Evolutionary conservation across 30 jellyfish, hydroid and myxozoan species (phyloP), one percentile per base, ranked within the genome.

Genomic region (Calvadosia cruxmelitensis): DNA sequence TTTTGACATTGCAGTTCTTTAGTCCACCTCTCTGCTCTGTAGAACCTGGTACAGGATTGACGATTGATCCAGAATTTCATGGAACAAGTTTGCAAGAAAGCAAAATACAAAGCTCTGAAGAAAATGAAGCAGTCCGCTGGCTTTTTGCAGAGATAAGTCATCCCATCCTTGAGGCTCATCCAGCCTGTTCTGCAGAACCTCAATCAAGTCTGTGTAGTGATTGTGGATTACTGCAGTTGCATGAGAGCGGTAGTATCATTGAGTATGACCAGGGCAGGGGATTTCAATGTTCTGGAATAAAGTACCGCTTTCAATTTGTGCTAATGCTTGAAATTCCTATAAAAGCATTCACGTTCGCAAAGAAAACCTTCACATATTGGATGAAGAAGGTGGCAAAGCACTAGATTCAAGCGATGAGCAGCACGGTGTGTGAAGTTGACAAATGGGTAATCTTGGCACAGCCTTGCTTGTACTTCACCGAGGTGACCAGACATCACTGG

Each of bases 201-300:
- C 66, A 32, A 73, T 26, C 2, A 73, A 67, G 27, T 31, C 30
- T 50, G 15, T 28, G 25, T 73, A 73, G 29, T 53, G 57, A 1
- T 61, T 29, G 29, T 13, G 63, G 23, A 61, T 33, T 3, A 53
- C 79, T 27, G 31, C 31, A 25, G 66, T 64, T 26, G 79, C 66
- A 32, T 72, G 86, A 15, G 78, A 75, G 3, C 81, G 72, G 50
- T 75, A 42, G 57, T 75, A 65, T 78, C 86, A 73, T 49, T 76
- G 34, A 15, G 83, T 73, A 26, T 73, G 76, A 26, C 83, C 83
- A 53, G 83, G 77, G 3, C 86, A 86, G 63, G 90, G 63, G 31
- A 75, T 57, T n/a, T 76, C 74, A 50, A 72, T 63, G 35, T 79
- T 74, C 49, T 80, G 82, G 29, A 57, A 27, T 72, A 57, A 73